Evolutionary conservation across 2,113 vertebrate genomes (phyloP).

Genomic region (Ictalurus furcatus): DNA sequence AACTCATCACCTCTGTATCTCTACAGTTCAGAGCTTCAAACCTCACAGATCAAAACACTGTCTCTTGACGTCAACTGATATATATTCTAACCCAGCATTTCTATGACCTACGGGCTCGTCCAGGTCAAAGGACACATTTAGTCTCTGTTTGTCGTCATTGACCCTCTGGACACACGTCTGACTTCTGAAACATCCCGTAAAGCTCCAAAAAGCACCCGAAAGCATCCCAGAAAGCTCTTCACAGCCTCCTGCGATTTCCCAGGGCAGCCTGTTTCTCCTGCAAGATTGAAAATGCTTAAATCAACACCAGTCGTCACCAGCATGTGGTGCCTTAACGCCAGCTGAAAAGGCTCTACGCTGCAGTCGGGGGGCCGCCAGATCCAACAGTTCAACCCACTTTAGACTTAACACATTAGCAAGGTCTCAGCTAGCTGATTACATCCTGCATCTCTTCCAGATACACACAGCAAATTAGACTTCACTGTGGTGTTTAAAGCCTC

Average conservation of each 20-base stretch:
- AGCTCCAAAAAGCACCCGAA: background rate
- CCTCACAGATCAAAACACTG: background rate
- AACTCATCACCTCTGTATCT: background rate
- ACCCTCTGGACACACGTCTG: background rate
- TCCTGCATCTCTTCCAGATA: background rate
- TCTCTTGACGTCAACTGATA: background rate
- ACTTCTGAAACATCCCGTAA: background rate
- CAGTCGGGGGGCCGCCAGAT: slow-evolving; percentile 61
- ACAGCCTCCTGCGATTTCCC: background rate
- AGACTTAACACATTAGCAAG: slow-evolving; percentile 31
- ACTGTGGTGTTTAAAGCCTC: background rate
- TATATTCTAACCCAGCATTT: slow-evolving; percentile 14
- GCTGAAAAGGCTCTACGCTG: slow-evolving; percentile 49
- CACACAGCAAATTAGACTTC: background rate
- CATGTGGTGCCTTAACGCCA: slow-evolving; percentile 52
- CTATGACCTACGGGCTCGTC: background rate
- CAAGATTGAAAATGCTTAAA: slow-evolving; percentile 49
- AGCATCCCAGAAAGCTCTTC: background rate
- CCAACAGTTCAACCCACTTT: slow-evolving; percentile 62
- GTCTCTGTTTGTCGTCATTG: background rate
- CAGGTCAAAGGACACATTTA: slow-evolving; percentile 22
- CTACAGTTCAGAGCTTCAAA: background rate
- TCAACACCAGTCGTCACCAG: slow-evolving; percentile 48
- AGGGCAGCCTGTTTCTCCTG: background rate
- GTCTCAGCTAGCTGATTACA: background rate